These are phyloP conservation scores for Bhutanitis thaidina DNA, from an alignment of 2,888 invertebrate genomes.

Conservation along the genomic window DNA sequence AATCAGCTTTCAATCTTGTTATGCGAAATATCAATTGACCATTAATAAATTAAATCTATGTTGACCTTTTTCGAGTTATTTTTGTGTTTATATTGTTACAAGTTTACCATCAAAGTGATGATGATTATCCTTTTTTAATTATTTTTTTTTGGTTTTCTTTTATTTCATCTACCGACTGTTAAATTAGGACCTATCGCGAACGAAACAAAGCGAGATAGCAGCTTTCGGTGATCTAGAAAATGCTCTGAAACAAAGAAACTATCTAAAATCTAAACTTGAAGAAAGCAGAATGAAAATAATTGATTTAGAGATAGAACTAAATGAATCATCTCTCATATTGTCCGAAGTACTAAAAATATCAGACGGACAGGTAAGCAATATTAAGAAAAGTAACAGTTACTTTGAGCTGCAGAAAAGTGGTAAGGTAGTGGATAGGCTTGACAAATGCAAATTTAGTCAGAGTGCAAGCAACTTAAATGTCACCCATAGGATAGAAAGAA, in stretches of 20 bases:
- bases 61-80: conserved; percentile 62
- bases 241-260: conserved; percentile 55
- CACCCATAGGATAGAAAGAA: conserved; percentile 41
- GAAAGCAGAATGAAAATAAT: conserved; percentile 67
- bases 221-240: conserved; percentile 57
- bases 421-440: conserved; percentile 80
- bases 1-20: conserved; percentile 71
- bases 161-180: conserved; percentile 57
- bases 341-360: conserved; percentile 73
- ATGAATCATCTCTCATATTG: conserved; percentile 73
- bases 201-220: conserved; percentile 60
- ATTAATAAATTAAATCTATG: conserved; percentile 52
- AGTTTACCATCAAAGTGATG: conserved; percentile 62
- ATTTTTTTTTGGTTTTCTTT: conserved; percentile 41
- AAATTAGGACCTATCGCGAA: conserved; percentile 62
- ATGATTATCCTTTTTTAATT: conserved; percentile 44
- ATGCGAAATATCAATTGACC: conserved; percentile 60
- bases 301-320: conserved; percentile 76
- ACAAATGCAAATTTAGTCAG: conserved; percentile 70
- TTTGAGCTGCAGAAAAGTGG: conserved; percentile 77
- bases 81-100: conserved; percentile 62
- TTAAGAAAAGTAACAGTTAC: conserved; percentile 68
- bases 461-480: conserved; percentile 58
- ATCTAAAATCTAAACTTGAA: conserved; percentile 57
- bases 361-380: conserved; percentile 53